phyloP scores from a whole-genome alignment of 2,797 vertebrate genomes.

The Carapus acus region DNA sequence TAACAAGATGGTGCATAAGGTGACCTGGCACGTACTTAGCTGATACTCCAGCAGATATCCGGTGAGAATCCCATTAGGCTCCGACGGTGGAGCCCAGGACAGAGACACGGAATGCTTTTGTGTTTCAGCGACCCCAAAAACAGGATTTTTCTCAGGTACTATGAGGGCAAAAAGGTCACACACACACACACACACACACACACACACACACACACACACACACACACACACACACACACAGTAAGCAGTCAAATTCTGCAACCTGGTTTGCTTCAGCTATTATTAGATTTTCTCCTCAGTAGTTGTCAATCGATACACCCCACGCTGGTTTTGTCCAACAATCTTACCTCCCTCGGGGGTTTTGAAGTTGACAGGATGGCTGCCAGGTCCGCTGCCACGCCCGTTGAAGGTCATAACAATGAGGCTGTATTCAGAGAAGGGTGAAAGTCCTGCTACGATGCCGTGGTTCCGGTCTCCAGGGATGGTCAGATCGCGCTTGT shows the following conservation, averaged over 20 bases:
- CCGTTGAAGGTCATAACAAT: constrained; percentile 87
- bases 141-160: constrained; percentile 86
- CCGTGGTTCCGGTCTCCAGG: constrained; percentile 76
- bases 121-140: constrained; percentile 81
- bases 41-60: constrained; percentile 88
- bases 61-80: constrained; percentile 84
- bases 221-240: too few species aligned
- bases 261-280: constrained; percentile 48
- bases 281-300: constrained; percentile 56
- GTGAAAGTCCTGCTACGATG: constrained; percentile 79
- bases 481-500: constrained; percentile 77
- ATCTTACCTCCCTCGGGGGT: constrained; percentile 94
- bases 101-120: constrained; percentile 81
- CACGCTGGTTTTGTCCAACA: constrained; percentile 52
- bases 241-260: constrained; percentile 35
- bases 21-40: constrained; percentile 79
- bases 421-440: constrained; percentile 89
- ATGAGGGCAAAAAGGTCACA: constrained; percentile 41
- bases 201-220: too few species aligned
- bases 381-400: constrained; percentile 87
- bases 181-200: too few species aligned
- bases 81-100: constrained; percentile 82
- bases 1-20: constrained; percentile 7
- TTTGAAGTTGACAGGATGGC: constrained; percentile 80
- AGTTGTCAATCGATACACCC: constrained; percentile 57